phyloP scores from a whole-genome alignment of 2,888 invertebrate genomes.

The Nephrocerus scutellatus region DNA sequence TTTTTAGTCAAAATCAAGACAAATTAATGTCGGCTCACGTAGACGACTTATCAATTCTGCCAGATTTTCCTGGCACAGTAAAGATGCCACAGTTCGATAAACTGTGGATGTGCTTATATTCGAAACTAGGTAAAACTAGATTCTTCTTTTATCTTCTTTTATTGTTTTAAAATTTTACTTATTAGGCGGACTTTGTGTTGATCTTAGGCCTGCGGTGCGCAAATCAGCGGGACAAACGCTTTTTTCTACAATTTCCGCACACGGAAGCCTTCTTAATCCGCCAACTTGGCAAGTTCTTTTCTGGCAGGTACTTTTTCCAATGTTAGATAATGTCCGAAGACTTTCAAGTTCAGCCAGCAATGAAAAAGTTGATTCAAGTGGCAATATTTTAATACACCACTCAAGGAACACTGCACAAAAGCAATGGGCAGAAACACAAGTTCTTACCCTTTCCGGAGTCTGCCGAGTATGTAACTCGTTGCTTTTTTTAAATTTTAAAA shows the following conservation, averaged over 20 bases:
- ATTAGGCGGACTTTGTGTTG: slow-evolving; percentile 83
- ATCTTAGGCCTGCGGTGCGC: slow-evolving; percentile 88
- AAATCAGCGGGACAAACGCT: slow-evolving; percentile 96
- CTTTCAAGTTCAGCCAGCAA: slow-evolving; percentile 59
- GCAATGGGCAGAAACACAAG: slow-evolving; percentile 98
- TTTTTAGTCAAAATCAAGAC: slow-evolving; percentile 90
- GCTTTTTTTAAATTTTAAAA: too few species aligned
- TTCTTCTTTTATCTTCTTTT: too few species aligned
- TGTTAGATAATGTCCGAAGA: slow-evolving; percentile 81
- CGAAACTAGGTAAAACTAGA: slow-evolving; percentile 63
- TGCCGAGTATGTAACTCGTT: slow-evolving; percentile 72
- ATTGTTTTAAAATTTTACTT: slow-evolving; percentile 5
- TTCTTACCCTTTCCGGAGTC: slow-evolving; percentile 81
- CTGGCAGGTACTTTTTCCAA: slow-evolving; percentile 92
- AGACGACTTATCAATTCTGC: slow-evolving; percentile 68
- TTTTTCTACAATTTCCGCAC: slow-evolving; percentile 94
- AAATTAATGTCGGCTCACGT: slow-evolving; percentile 67
- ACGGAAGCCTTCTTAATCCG: slow-evolving; percentile 79
- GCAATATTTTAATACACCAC: slow-evolving; percentile 95
- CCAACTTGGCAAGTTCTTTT: slow-evolving; percentile 91
- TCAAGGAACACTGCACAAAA: slow-evolving; percentile 97
- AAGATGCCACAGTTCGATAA: slow-evolving; percentile 86
- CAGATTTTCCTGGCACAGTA: slow-evolving; percentile 75
- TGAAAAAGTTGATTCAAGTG: slow-evolving; percentile 75
- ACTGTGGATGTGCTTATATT: slow-evolving; percentile 93